A percentile compares a stretch with the other conserved stretches of the same genome.
Conservation (phyloP, 2,113 vertebrate species). For the Hoplias malabaricus region DNA sequence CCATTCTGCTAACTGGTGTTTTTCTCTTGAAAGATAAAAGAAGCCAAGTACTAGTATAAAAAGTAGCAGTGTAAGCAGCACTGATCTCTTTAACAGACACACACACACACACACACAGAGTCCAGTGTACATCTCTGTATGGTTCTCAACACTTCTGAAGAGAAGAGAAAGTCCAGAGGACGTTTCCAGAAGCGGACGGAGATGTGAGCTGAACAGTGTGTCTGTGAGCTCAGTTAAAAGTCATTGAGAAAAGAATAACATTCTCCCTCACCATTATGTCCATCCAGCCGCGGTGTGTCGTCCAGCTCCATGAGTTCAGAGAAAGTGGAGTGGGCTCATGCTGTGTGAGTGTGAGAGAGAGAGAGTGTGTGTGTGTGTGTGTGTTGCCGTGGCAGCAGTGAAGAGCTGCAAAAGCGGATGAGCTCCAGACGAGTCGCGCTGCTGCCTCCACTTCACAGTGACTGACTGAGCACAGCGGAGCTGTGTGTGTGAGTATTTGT, state of each 20-base stretch:
- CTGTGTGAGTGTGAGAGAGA: slow-evolving; percentile 59
- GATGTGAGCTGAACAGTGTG: not conserved
- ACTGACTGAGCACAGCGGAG: not conserved
- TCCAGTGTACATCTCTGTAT: not conserved
- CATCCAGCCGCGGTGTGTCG: slow-evolving; percentile 71
- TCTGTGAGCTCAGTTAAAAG: slow-evolving; percentile 25
- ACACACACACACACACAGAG: slow-evolving; percentile 26
- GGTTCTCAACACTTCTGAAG: slow-evolving; percentile 6
- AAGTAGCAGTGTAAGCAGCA: slow-evolving; percentile 2
- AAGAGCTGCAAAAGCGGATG: slow-evolving; percentile 1
- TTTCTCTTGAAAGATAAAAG: slow-evolving; percentile 19
- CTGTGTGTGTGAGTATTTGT: not conserved
- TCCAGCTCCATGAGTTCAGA: slow-evolving; percentile 77
- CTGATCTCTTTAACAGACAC: slow-evolving; percentile 42
- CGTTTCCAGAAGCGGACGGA: not conserved
- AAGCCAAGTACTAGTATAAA: not conserved
- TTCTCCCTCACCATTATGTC: slow-evolving; percentile 76
- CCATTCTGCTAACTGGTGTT: not conserved
- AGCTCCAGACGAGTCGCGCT: slow-evolving; percentile 21
- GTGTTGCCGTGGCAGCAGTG: slow-evolving; percentile 9
- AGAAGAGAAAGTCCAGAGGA: too few relatives aligned
- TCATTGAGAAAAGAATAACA: slow-evolving; percentile 34
- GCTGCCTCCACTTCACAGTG: slow-evolving; percentile 23
- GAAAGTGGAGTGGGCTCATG: slow-evolving; percentile 56
- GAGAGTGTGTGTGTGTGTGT: not conserved